A percentile compares a stretch with the other conserved stretches of the same genome.
phyloP scores from a whole-genome alignment of 2,888 invertebrate species.

The Ditylenchus weischeri region DNA sequence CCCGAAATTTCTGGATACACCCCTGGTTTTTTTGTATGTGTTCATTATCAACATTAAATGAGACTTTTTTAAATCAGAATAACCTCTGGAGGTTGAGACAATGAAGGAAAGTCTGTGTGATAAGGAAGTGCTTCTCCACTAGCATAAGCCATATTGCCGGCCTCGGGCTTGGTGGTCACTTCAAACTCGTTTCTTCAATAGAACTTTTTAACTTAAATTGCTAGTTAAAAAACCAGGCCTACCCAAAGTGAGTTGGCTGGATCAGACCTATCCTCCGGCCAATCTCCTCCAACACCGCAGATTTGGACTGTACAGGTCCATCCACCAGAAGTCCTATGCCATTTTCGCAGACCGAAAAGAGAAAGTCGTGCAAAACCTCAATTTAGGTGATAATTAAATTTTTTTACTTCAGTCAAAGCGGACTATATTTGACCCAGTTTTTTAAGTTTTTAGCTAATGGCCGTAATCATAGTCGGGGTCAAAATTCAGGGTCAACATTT shows the following conservation, averaged over 20 bases:
- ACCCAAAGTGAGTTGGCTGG: conserved; percentile 74
- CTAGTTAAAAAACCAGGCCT: conserved; percentile 30
- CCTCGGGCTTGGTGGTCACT: conserved; percentile 70
- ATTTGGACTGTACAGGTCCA: conserved; percentile 64
- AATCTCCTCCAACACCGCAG: conserved; percentile 62
- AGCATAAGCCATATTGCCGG: conserved; percentile 74
- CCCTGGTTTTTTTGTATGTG: conserved; percentile 8
- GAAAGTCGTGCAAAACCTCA: conserved; percentile 64
- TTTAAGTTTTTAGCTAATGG: no score
- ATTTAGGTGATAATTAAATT: conserved; percentile 11
- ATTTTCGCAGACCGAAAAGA: conserved; percentile 67
- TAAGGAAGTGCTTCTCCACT: conserved; percentile 60
- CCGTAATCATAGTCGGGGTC: no score
- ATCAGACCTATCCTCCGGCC: conserved; percentile 71
- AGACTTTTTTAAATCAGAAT: conserved; percentile 38
- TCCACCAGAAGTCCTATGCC: conserved; percentile 70
- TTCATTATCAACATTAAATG: no score
- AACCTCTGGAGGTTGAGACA: conserved; percentile 72
- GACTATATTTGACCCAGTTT: no score
- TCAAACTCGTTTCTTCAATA: conserved; percentile 64
- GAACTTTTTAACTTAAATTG: conserved; percentile 2
- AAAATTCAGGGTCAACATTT: no score
- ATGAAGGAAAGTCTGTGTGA: conserved; percentile 76
- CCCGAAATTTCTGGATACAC: no score
- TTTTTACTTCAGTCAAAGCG: background rate